Evolutionary conservation across 2,113 vertebrate genomes (phyloP).

Genomic region (Odontophorus gujanensis): DNA sequence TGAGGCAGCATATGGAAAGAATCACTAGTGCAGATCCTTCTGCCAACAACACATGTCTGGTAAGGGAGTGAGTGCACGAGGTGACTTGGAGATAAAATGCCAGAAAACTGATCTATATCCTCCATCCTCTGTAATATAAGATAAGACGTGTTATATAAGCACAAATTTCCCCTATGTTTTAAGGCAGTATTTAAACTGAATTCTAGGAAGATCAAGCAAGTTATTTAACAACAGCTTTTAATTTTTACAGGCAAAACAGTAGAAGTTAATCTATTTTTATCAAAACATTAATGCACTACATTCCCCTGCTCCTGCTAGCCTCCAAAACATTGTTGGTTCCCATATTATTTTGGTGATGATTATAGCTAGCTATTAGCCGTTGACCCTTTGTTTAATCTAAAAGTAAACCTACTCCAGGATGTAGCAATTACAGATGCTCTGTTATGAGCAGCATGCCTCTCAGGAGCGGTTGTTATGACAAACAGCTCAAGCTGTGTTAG

Average conservation of each 20-base stretch:
- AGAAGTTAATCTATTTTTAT: not conserved
- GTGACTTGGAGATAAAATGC: constrained; percentile 27
- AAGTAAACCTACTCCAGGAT: constrained; percentile 62
- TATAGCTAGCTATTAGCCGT: constrained; percentile 14
- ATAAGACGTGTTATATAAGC: not conserved
- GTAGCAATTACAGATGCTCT: constrained; percentile 29
- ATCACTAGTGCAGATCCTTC: constrained; percentile 15
- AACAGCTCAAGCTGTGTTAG: not conserved
- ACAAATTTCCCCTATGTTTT: not conserved
- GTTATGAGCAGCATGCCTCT: constrained; percentile 5
- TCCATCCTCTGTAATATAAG: not conserved
- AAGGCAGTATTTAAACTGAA: not conserved
- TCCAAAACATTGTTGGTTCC: not conserved
- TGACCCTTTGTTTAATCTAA: constrained; percentile 58
- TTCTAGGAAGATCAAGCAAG: not conserved
- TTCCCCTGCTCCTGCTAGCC: not conserved
- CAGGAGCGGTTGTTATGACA: constrained; percentile 1
- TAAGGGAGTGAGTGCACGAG: not conserved
- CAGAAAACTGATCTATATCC: not conserved
- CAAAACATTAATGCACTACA: accelerated
- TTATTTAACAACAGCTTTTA: not conserved
- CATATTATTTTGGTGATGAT: constrained; percentile 1
- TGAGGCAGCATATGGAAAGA: constrained; percentile 44
- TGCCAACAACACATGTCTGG: constrained; percentile 22
- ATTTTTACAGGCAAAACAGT: not conserved